Base-by-base conservation (phyloP, 2,888 invertebrate genomes). In the Nasonia oneida region DNA sequence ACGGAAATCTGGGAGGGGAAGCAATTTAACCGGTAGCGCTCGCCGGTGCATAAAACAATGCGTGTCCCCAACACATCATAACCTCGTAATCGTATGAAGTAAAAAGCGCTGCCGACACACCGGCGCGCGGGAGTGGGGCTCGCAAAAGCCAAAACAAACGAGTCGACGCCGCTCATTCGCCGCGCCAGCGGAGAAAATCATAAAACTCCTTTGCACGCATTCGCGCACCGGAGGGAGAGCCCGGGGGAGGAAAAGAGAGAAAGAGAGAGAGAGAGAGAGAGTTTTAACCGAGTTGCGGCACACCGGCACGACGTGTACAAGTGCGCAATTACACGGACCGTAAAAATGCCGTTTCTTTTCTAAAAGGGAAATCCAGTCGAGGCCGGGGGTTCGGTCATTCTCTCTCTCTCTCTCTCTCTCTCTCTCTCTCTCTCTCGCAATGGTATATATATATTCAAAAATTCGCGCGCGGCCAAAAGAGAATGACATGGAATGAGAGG, bases 261-360 rank as follows among this genome's bases (percentile, higher is more conserved):
- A 47, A 42, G 42, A 5, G 23, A 8, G 1, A 23, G 39, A 8
- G 1, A 23, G 39, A 29, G 23, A 3, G 8, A 12, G 64, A 67
- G 64, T 61, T 61, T 61, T 61, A 61, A 61, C 57, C 57, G 23
- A n/a, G 57, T 61, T 61, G 57, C 57, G 57, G 57, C 57, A 61
- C 23, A n/a, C 57, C 3, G 37, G 23, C 14, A 50, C 84, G 76
- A 39, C 74, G 70, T 70, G 74, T 83, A 80, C 76, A 84, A 82
- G 86, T 53, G 82, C 75, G 64, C 81, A 82, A 82, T 82, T 82
- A 87, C 74, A 70, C 70, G 37, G 79, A 42, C n/a, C 79, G 74
- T 79, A 82, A 82, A 84, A 84, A 79, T 83, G 82, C 64, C 61
- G 57, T 84, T 81, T 81, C 73, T 81, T 50, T 73, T 73, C 29